These are phyloP conservation scores for Rhineura floridana DNA, from an alignment of 2,113 vertebrate genomes.

Conservation along the genomic window DNA sequence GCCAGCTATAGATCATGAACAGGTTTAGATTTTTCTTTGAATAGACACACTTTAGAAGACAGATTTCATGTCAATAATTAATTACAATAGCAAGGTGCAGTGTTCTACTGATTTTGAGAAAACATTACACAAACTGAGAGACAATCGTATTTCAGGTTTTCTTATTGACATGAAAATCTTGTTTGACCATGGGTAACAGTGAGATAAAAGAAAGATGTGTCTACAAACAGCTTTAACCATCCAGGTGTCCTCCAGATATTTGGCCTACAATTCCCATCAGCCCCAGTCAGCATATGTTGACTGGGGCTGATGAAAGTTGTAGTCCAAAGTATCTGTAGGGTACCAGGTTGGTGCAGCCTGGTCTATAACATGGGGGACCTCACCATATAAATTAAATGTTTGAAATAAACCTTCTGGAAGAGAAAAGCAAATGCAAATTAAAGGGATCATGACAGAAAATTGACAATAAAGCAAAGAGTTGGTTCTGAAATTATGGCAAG, in stretches of 20 bases:
- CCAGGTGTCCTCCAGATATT: not conserved
- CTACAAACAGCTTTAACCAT: no score
- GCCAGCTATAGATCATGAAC: not conserved
- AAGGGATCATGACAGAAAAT: not conserved
- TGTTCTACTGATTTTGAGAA: conserved; percentile 37
- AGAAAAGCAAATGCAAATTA: not conserved
- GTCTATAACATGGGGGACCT: no score
- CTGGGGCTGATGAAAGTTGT: no score
- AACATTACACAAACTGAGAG: not conserved
- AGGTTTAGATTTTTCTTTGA: conserved; percentile 32
- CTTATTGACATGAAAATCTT: not conserved
- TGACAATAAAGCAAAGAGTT: not conserved
- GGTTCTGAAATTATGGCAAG: not conserved
- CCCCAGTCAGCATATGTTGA: no score
- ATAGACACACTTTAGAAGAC: conserved; percentile 23
- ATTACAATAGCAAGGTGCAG: conserved; percentile 33
- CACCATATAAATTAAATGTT: not conserved
- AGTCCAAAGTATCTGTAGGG: no score
- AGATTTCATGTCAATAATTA: conserved; percentile 41
- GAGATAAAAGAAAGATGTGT: not conserved
- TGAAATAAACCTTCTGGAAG: not conserved
- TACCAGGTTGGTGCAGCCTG: no score
- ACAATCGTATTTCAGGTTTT: not conserved
- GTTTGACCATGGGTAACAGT: not conserved
- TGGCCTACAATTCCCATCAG: no score